phyloP scores from a whole-genome alignment of 2,113 vertebrate genomes.

The Lipophrys pholis region DNA sequence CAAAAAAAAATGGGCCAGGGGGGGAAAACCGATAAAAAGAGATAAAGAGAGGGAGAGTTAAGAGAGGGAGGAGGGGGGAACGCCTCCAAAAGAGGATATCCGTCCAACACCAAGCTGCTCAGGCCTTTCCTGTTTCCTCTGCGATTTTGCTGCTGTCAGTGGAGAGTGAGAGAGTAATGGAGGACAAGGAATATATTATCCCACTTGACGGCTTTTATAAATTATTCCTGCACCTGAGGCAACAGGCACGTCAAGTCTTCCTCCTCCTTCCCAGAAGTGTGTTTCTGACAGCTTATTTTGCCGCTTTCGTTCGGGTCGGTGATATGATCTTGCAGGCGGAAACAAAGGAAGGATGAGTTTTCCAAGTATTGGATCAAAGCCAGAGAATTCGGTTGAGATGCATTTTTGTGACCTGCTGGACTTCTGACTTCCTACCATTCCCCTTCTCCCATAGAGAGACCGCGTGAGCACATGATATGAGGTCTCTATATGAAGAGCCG shows the following conservation, averaged over 20 bases:
- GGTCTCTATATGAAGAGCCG: not conserved
- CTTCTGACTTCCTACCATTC: constrained; percentile 45
- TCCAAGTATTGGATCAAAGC: constrained; percentile 63
- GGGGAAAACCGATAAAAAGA: constrained; percentile 54
- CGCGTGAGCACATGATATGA: constrained; percentile 22
- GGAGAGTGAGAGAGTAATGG: constrained; percentile 26
- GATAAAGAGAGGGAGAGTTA: constrained; percentile 74
- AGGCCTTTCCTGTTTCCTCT: constrained; percentile 84
- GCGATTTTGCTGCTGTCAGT: constrained; percentile 70
- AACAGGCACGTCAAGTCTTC: not conserved
- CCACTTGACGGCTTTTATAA: constrained; percentile 15
- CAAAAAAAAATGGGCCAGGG: constrained; percentile 19
- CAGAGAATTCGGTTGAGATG: constrained; percentile 21
- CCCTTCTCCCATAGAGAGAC: constrained; percentile 15
- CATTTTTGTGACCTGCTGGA: constrained; percentile 32
- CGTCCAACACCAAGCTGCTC: constrained; percentile 79
- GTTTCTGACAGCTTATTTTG: constrained; percentile 16
- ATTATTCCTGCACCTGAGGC: constrained; percentile 26
- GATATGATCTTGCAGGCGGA: constrained; percentile 45
- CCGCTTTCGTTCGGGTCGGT: constrained; percentile 9
- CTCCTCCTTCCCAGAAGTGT: constrained; percentile 7
- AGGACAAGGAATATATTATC: constrained; percentile 26
- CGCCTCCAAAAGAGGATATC: constrained; percentile 79
- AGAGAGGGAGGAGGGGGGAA: constrained; percentile 73
- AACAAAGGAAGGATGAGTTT: constrained; percentile 66